These are phyloP conservation scores for Lanius ludovicianus DNA, from an alignment of 2,113 vertebrate species.

Conservation along the genomic window DNA sequence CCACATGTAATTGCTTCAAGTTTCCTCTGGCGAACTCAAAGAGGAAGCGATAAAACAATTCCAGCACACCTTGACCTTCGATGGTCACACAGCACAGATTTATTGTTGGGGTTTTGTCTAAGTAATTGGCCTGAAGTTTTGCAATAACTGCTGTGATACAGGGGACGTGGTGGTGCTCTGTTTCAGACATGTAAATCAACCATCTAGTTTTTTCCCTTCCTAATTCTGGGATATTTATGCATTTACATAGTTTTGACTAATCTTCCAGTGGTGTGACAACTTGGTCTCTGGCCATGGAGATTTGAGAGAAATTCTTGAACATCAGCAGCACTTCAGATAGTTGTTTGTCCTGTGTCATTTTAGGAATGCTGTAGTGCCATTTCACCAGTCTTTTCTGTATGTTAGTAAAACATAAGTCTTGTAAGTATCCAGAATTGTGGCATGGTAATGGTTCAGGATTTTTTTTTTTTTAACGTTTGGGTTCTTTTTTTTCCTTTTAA, in stretches of 20 bases:
- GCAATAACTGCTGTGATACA: neutral
- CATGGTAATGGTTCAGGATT: neutral
- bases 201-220: neutral
- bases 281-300: neutral
- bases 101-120: neutral
- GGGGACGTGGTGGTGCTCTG: accelerated
- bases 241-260: neutral
- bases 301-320: neutral
- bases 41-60: neutral
- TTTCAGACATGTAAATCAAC: neutral
- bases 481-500: neutral
- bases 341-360: neutral
- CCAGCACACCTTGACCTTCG: neutral
- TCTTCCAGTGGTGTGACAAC: neutral
- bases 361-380: neutral
- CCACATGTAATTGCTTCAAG: neutral
- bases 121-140: neutral
- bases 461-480: neutral
- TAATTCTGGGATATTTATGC: neutral
- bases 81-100: neutral
- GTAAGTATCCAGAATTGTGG: neutral
- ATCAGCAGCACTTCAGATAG: neutral
- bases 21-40: neutral
- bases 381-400: neutral
- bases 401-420: neutral